Conservation (phyloP, 30 jellyfish, hydroid and myxozoan species). For the Pelagia noctiluca region DNA sequence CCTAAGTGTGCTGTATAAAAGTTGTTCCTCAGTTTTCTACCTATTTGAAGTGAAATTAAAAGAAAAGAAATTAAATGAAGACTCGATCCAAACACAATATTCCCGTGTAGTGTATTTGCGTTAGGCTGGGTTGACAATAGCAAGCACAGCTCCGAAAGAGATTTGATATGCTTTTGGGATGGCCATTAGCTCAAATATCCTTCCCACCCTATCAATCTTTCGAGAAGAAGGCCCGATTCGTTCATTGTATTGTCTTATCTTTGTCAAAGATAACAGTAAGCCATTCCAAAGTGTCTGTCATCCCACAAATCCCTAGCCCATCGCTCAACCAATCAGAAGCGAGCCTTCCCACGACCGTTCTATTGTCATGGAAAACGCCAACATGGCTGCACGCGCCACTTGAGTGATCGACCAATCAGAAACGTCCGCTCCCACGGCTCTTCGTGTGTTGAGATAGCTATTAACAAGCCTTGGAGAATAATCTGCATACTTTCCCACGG, state of each 20-base stretch:
- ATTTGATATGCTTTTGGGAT: too few relatives aligned
- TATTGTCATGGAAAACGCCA: slow-evolving; percentile 69
- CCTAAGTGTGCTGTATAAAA: too few relatives aligned
- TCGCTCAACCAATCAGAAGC: slow-evolving; percentile 78
- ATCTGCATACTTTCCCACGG: slow-evolving; percentile 78
- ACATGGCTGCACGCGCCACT: slow-evolving; percentile 93
- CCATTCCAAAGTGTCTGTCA: slow-evolving; percentile 78
- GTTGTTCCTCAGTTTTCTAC: too few relatives aligned
- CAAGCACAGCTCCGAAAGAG: too few relatives aligned
- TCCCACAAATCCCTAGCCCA: slow-evolving; percentile 68
- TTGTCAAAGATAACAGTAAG: slow-evolving; percentile 71
- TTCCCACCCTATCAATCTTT: too few relatives aligned
- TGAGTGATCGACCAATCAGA: slow-evolving; percentile 68
- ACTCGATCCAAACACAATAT: too few relatives aligned
- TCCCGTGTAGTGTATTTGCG: too few relatives aligned
- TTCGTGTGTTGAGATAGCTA: slow-evolving; percentile 71
- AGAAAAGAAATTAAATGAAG: too few relatives aligned
- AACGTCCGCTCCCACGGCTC: slow-evolving; percentile 88
- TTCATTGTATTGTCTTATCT: slow-evolving; percentile 45
- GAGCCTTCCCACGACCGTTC: slow-evolving; percentile 81
- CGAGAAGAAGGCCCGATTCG: slow-evolving; percentile 49
- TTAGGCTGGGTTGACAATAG: too few relatives aligned
- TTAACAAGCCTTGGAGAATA: slow-evolving; percentile 67
- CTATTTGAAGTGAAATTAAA: too few relatives aligned
- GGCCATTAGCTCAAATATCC: too few relatives aligned